Evolutionary conservation across 2,113 vertebrate species (phyloP).

Genomic region (Rana temporaria): DNA sequence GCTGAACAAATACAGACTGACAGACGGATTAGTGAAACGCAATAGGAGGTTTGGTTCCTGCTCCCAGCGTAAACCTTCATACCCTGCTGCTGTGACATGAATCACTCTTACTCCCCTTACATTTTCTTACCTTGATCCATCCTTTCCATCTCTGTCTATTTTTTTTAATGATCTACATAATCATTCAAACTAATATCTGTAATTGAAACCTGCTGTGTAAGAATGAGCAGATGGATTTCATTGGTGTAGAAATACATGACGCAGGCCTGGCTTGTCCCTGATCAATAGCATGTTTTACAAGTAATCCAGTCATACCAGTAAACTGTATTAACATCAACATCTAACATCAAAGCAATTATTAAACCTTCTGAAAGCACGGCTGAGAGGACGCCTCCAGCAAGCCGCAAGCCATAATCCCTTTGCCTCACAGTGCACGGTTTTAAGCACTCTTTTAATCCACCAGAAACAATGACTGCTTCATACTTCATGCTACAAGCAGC

Average conservation of each 20-base stretch:
- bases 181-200: neutral
- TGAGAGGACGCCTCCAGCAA: constrained; percentile 53
- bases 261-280: constrained; percentile 22
- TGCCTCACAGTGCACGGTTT: constrained; percentile 48
- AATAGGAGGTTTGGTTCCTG: constrained; percentile 11
- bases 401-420: constrained; percentile 53
- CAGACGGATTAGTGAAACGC: constrained; percentile 11
- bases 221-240: constrained; percentile 23
- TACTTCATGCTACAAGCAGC: constrained; percentile 39
- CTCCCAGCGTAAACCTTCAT: neutral
- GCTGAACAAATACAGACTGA: constrained; percentile 23
- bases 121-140: neutral
- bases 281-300: constrained; percentile 56
- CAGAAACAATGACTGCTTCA: constrained; percentile 58
- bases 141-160: neutral
- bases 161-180: constrained; percentile 8
- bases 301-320: constrained; percentile 56
- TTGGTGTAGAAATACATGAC: constrained; percentile 29
- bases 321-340: constrained; percentile 58
- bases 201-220: constrained; percentile 5
- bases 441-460: constrained; percentile 57
- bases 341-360: constrained; percentile 57
- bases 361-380: constrained; percentile 52
- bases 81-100: constrained; percentile 9
- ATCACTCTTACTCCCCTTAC: constrained; percentile 10